A percentile compares a stretch with the other conserved stretches of the same genome.
Evolutionary conservation across 2,888 invertebrate genomes (phyloP).

Genomic region (Sylvicola cinctus): DNA sequence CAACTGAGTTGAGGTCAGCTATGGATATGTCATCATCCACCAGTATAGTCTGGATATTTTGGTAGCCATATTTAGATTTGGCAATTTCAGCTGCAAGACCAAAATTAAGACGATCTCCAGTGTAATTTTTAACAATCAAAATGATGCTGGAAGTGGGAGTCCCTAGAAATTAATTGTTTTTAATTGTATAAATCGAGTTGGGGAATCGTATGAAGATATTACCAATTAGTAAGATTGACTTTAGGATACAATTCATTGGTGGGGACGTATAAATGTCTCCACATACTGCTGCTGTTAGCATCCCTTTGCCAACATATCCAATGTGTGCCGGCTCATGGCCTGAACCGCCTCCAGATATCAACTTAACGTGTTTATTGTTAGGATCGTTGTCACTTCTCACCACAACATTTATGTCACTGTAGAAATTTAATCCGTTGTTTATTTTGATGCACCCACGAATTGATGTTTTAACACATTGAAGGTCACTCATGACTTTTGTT

Average conservation of each 20-base stretch:
- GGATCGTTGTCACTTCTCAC: slow-evolving; percentile 17
- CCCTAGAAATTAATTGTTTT: slow-evolving; percentile 17
- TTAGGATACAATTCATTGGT: slow-evolving; percentile 37
- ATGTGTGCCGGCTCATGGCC: slow-evolving; percentile 51
- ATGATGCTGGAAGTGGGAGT: slow-evolving; percentile 31
- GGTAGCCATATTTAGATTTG: slow-evolving; percentile 33
- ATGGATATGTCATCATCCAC: slow-evolving; percentile 51
- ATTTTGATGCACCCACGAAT: not conserved
- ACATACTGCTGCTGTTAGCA: slow-evolving; percentile 56
- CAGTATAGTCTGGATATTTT: slow-evolving; percentile 32
- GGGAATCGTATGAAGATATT: not conserved
- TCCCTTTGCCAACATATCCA: slow-evolving; percentile 62
- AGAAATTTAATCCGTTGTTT: not conserved
- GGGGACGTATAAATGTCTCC: slow-evolving; percentile 64
- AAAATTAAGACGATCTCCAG: slow-evolving; percentile 61
- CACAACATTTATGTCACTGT: slow-evolving; percentile 13
- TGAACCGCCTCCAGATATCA: slow-evolving; percentile 61
- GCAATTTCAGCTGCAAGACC: slow-evolving; percentile 61
- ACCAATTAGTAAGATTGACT: not conserved
- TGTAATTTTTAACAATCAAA: slow-evolving; percentile 54
- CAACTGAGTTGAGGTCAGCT: slow-evolving; percentile 32
- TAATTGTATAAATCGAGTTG: not conserved
- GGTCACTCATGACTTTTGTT: no score
- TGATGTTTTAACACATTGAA: no score
- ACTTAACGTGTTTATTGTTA: slow-evolving; percentile 25